phyloP scores from a whole-genome alignment of 2,113 vertebrate genomes.

The Hemicordylus capensis region DNA sequence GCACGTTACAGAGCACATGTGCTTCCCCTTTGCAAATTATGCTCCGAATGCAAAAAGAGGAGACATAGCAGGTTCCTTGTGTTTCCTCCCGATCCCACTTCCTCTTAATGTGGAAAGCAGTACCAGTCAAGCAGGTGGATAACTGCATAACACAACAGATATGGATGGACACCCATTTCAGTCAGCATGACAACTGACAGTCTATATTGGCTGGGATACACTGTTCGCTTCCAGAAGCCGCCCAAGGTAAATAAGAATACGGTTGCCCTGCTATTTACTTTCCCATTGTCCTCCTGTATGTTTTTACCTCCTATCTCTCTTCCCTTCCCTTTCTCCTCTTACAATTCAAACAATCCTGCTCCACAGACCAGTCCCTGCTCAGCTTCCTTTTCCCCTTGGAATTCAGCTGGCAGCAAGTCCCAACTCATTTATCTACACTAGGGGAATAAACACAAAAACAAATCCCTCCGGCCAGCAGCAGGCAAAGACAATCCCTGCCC shows the following conservation, averaged over 20 bases:
- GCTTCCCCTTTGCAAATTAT: neutral
- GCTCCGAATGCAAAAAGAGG: neutral
- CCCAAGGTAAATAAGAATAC: neutral
- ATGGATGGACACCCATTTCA: neutral
- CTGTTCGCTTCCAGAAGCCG: neutral
- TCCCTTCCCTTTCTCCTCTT: neutral
- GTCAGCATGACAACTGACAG: neutral
- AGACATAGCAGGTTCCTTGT: neutral
- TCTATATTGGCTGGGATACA: neutral
- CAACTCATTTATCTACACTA: fast-evolving
- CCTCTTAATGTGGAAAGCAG: neutral
- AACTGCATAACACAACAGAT: neutral
- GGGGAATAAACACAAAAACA: neutral
- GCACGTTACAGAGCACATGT: too few species aligned
- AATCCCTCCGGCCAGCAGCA: neutral
- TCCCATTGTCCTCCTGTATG: neutral
- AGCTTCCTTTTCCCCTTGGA: neutral
- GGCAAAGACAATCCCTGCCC: neutral
- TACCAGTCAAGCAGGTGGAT: neutral
- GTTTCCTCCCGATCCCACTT: neutral
- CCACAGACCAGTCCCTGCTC: neutral
- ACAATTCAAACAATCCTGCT: neutral
- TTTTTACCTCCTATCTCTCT: neutral
- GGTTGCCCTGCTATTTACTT: neutral
- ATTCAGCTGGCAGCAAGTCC: neutral